Percentiles rank a stretch among this genome's conserved stretches.
Conservation (phyloP, 1,140 invertebrate genomes). For the Drosophila grimshawi region DNA sequence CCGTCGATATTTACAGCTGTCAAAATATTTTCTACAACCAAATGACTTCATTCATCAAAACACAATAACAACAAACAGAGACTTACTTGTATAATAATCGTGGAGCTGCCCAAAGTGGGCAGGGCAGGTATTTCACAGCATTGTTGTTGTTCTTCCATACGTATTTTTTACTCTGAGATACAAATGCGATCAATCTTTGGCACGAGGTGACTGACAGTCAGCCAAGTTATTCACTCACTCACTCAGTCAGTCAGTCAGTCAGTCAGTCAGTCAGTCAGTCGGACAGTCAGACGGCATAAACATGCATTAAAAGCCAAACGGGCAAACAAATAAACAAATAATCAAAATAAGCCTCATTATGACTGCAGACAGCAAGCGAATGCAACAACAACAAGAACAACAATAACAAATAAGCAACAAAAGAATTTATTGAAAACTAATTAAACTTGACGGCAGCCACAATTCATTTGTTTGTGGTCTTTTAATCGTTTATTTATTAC, state of each 20-base stretch:
- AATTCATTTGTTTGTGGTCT: conserved; percentile 52
- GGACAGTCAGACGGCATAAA: conserved; percentile 50
- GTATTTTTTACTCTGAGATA: conserved; percentile 12
- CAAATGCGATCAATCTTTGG: conserved; percentile 52
- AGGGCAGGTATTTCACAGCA: conserved; percentile 43
- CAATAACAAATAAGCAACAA: conserved; percentile 12
- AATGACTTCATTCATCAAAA: conserved; percentile 83
- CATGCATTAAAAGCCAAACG: conserved; percentile 64
- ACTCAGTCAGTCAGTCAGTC: conserved; percentile 31
- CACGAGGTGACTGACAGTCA: conserved; percentile 47
- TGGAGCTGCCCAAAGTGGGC: conserved; percentile 35
- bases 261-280: conserved; percentile 27
- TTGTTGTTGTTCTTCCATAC: conserved; percentile 2
- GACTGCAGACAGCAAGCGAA: conserved; percentile 50
- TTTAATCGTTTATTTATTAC: conserved; percentile 80
- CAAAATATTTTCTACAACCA: conserved; percentile 83
- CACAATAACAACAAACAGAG: background rate
- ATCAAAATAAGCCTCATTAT: conserved; percentile 78
- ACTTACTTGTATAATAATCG: conserved; percentile 29
- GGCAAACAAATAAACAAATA: conserved; percentile 66
- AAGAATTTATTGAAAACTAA: conserved; percentile 70
- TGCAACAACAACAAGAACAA: conserved; percentile 30
- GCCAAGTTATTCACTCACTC: conserved; percentile 27
- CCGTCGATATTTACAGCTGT: conserved; percentile 82
- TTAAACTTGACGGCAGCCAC: conserved; percentile 68